Evolutionary conservation across 2,797 vertebrate genomes (phyloP).

Genomic region (Graptemys geographica): DNA sequence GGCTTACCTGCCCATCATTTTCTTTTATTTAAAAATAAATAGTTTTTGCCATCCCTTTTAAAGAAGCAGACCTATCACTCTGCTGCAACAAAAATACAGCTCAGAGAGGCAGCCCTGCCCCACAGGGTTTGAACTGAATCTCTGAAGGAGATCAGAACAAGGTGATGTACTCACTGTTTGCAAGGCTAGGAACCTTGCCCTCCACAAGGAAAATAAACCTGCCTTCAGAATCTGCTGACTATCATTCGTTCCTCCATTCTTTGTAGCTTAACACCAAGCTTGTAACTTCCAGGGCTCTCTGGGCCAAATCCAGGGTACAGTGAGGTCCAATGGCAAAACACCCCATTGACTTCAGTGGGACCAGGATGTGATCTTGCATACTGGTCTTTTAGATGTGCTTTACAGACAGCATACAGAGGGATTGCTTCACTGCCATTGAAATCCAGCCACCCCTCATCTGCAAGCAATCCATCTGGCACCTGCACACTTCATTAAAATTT

Average conservation of each 20-base stretch:
- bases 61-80: background rate
- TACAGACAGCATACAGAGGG: background rate
- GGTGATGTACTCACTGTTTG: background rate
- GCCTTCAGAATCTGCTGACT: background rate
- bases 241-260: background rate
- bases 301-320: background rate
- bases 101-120: background rate
- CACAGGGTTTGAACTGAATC: background rate
- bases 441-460: background rate
- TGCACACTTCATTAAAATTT: background rate
- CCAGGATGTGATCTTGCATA: background rate
- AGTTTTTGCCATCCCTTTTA: background rate
- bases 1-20: conserved; percentile 10
- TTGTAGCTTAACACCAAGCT: background rate
- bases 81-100: background rate
- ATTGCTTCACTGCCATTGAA: background rate
- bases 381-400: background rate
- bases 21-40: background rate
- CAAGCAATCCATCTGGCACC: background rate
- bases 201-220: background rate
- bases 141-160: background rate
- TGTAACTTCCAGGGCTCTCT: background rate
- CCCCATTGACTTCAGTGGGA: accelerated
- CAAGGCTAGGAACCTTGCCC: background rate
- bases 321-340: background rate